Conservation (phyloP, 1,140 invertebrate species). For the Calephelis nemesis region DNA sequence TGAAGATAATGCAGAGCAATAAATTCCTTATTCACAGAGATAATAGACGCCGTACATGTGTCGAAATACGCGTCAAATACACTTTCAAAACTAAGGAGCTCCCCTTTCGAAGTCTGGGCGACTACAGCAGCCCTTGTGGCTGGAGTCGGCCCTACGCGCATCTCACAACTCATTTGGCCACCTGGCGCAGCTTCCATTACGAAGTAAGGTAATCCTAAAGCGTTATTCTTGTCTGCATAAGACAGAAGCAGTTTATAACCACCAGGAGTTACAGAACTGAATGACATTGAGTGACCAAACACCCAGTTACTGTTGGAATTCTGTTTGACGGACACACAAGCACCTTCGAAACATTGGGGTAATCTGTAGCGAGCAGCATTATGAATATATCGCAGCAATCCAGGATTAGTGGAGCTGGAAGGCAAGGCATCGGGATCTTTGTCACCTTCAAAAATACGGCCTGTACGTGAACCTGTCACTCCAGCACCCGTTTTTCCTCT, state of each 20-base stretch:
- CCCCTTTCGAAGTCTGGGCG: slow-evolving; percentile 60
- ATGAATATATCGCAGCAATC: slow-evolving; percentile 62
- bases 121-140: slow-evolving; percentile 60
- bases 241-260: slow-evolving; percentile 66
- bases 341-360: slow-evolving; percentile 70
- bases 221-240: slow-evolving; percentile 56
- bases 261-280: slow-evolving; percentile 68
- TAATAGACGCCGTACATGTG: slow-evolving; percentile 58
- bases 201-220: slow-evolving; percentile 55
- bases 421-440: slow-evolving; percentile 46
- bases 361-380: slow-evolving; percentile 61
- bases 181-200: slow-evolving; percentile 71
- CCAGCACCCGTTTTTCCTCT: slow-evolving; percentile 66
- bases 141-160: slow-evolving; percentile 56
- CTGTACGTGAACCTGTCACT: slow-evolving; percentile 60
- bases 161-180: slow-evolving; percentile 67
- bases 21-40: slow-evolving; percentile 66
- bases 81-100: slow-evolving; percentile 67
- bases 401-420: slow-evolving; percentile 50
- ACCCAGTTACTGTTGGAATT: slow-evolving; percentile 57
- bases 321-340: slow-evolving; percentile 57
- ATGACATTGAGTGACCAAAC: slow-evolving; percentile 61
- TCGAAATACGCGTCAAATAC: slow-evolving; percentile 66
- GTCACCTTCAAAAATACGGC: slow-evolving; percentile 38
- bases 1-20: slow-evolving; percentile 68